Evolutionary conservation across 2,113 vertebrate species (phyloP).

Genomic region (Clarias magur): DNA sequence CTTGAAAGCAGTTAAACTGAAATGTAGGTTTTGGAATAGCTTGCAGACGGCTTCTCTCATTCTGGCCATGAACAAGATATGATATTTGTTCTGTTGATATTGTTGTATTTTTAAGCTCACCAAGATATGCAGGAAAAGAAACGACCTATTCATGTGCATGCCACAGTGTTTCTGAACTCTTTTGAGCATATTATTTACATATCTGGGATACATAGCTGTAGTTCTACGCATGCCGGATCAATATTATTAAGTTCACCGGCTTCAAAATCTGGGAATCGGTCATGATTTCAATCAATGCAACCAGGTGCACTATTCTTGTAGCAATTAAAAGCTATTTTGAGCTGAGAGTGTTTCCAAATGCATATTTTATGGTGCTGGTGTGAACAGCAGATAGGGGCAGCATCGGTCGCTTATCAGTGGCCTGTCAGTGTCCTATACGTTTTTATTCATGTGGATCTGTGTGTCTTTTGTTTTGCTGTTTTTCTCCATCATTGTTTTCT

Average conservation of each 20-base stretch:
- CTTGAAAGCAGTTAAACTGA: neutral
- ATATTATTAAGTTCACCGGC: neutral
- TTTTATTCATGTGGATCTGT: conserved; percentile 33
- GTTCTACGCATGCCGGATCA: neutral
- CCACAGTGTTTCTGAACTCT: neutral
- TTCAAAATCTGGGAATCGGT: neutral
- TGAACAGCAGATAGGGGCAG: conserved; percentile 21
- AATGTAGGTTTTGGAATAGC: neutral
- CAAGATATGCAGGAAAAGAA: neutral
- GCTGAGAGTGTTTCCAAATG: neutral
- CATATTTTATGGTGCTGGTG: conserved; percentile 28
- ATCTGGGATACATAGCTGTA: neutral
- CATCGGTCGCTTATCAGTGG: conserved; percentile 68
- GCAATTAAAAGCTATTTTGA: conserved; percentile 19
- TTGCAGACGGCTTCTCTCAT: neutral
- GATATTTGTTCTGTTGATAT: neutral
- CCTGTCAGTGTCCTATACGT: conserved; percentile 63
- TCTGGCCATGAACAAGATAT: neutral
- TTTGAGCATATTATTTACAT: neutral
- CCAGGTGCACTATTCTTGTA: neutral
- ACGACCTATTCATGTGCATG: neutral
- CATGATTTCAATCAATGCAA: conserved; percentile 1
- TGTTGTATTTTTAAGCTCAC: neutral
- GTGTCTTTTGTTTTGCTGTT: conserved; percentile 31
- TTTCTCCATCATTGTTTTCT: conserved; percentile 43